Conservation (phyloP, 92 coral and sea anemone species). For the Umimayanthus chanpuru region DNA sequence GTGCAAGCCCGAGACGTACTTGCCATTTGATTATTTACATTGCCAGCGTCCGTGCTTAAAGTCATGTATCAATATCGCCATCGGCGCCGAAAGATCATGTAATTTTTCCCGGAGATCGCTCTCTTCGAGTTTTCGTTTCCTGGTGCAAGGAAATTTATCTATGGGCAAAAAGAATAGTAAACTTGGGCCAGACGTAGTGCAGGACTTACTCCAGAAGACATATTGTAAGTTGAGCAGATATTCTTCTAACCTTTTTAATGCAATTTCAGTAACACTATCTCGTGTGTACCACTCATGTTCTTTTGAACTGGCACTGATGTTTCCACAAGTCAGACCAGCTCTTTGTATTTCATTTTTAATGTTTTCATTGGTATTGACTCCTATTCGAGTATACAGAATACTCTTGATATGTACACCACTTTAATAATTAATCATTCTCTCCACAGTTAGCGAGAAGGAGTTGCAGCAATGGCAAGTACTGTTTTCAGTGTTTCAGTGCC, state of each 20-base stretch:
- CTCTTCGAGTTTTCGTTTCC: neutral
- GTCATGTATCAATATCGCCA: neutral
- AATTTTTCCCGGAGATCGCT: neutral
- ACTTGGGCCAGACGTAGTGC: constrained; percentile 83
- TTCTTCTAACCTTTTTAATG: neutral
- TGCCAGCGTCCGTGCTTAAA: neutral
- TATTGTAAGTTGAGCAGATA: constrained; percentile 75
- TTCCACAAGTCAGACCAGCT: neutral
- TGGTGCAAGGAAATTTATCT: neutral
- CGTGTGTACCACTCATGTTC: constrained; percentile 22
- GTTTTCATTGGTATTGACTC: neutral
- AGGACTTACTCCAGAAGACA: constrained; percentile 90
- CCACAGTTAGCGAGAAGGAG: constrained; percentile 93
- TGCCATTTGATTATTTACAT: neutral
- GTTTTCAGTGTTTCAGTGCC: neutral
- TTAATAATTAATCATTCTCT: constrained; percentile 31
- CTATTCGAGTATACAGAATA: neutral
- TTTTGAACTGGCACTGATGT: neutral
- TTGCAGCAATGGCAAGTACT: constrained; percentile 90
- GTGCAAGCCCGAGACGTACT: neutral
- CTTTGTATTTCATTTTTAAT: neutral
- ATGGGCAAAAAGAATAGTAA: constrained; percentile 97
- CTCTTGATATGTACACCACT: neutral
- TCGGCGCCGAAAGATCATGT: constrained; percentile 12
- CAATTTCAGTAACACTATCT: neutral